A percentile compares a stretch with the other conserved stretches of the same genome.
phyloP scores from a whole-genome alignment of 2,113 vertebrate species.

The Piaya cayana region DNA sequence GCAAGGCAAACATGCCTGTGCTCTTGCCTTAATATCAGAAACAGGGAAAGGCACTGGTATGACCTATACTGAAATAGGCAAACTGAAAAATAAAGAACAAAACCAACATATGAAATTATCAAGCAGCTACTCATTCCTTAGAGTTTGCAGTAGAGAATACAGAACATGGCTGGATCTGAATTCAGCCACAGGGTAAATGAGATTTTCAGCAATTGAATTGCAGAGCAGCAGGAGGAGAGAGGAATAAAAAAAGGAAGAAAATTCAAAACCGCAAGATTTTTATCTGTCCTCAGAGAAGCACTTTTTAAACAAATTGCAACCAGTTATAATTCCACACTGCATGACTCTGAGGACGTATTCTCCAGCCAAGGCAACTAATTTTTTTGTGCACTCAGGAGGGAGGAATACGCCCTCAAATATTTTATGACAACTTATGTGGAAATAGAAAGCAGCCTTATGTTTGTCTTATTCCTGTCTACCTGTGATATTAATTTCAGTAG shows the following conservation, averaged over 20 bases:
- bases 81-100: not conserved
- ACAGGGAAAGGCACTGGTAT: not conserved
- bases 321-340: not conserved
- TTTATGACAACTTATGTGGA: not conserved
- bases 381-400: not conserved
- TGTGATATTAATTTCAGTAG: conserved; percentile 6
- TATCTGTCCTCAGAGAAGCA: conserved; percentile 21
- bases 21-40: not conserved
- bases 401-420: not conserved
- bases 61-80: not conserved
- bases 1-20: not conserved
- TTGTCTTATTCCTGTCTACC: not conserved
- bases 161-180: not conserved
- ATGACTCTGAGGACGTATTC: not conserved
- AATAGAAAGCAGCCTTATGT: not conserved
- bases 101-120: not conserved
- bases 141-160: not conserved
- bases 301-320: conserved; percentile 13
- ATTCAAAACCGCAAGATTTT: not conserved
- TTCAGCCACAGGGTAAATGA: not conserved
- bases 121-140: not conserved
- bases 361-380: not conserved
- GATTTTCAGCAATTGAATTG: not conserved
- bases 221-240: not conserved
- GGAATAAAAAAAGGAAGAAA: not conserved